Evolutionary conservation across 2,113 vertebrate genomes (phyloP).

Genomic region (Hypocryptadius cinnamomeus): DNA sequence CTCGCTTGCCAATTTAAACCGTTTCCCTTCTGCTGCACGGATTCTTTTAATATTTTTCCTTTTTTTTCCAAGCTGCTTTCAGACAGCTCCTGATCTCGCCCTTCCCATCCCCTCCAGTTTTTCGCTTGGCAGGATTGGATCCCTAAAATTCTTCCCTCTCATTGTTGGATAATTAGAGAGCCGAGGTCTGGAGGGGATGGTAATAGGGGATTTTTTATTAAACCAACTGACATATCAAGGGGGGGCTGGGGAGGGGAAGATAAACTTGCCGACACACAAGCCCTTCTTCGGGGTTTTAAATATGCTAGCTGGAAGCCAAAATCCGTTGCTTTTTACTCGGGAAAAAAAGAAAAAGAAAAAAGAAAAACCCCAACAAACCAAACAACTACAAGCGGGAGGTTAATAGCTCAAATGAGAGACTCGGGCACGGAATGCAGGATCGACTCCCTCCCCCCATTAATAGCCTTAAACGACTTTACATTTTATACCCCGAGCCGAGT

Average conservation of each 20-base stretch:
- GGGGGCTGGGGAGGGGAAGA: neutral
- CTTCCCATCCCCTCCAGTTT: neutral
- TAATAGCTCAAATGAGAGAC: slow-evolving; percentile 13
- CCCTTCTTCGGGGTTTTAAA: slow-evolving; percentile 17
- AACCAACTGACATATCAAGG: neutral
- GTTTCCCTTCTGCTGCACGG: neutral
- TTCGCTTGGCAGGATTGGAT: neutral
- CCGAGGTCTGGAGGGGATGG: neutral
- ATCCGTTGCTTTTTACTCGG: neutral
- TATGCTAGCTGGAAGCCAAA: neutral
- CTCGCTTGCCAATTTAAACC: neutral
- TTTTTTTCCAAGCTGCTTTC: neutral
- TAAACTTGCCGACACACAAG: slow-evolving; percentile 1
- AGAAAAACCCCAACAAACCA: neutral
- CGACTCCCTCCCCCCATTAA: neutral
- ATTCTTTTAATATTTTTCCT: neutral
- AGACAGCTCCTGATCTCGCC: neutral
- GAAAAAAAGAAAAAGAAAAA: neutral
- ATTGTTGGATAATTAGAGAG: neutral
- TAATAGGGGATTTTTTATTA: neutral
- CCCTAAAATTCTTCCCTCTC: neutral
- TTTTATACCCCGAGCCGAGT: slow-evolving; percentile 16
- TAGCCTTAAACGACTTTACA: slow-evolving; percentile 35
- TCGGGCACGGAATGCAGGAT: slow-evolving; percentile 1
- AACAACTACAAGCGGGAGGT: neutral